These are phyloP conservation scores for Lutraria lutraria DNA, from an alignment of 2,888 invertebrate species.

Conservation along the genomic window DNA sequence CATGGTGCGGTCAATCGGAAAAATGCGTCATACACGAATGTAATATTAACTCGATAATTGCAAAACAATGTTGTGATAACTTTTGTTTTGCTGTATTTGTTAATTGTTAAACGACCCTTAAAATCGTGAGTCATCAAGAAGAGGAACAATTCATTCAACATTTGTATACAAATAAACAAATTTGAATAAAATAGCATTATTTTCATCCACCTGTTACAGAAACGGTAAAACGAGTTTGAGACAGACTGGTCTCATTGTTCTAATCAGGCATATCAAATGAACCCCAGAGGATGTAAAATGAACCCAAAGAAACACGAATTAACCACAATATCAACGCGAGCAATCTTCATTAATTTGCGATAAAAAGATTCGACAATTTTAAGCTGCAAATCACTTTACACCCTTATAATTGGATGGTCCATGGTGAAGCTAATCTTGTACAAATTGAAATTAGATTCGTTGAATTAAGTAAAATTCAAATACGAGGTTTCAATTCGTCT, in stretches of 20 bases:
- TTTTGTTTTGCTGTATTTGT: no score
- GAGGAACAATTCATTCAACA: not conserved
- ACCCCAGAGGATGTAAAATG: conserved; percentile 26
- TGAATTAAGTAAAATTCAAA: not conserved
- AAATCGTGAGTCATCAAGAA: not conserved
- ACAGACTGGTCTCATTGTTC: conserved; percentile 20
- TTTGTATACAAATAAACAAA: conserved; percentile 7
- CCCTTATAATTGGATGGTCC: not conserved
- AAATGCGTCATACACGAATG: no score
- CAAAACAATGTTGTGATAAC: no score
- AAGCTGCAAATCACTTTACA: conserved; percentile 11
- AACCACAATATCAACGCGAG: conserved; percentile 52
- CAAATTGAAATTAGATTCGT: not conserved
- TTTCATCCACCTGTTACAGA: not conserved
- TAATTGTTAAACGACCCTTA: no score
- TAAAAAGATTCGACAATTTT: conserved; percentile 23
- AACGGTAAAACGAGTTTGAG: conserved; percentile 19
- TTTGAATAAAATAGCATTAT: not conserved
- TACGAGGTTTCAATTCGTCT: not conserved
- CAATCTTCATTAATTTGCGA: conserved; percentile 45
- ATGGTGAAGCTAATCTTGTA: not conserved
- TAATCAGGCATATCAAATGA: conserved; percentile 57
- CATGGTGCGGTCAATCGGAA: no score
- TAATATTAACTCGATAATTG: no score
- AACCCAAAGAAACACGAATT: conserved; percentile 28